These are phyloP conservation scores for Drosophila lutescens DNA, from an alignment of 2,888 invertebrate species.

Conservation along the genomic window DNA sequence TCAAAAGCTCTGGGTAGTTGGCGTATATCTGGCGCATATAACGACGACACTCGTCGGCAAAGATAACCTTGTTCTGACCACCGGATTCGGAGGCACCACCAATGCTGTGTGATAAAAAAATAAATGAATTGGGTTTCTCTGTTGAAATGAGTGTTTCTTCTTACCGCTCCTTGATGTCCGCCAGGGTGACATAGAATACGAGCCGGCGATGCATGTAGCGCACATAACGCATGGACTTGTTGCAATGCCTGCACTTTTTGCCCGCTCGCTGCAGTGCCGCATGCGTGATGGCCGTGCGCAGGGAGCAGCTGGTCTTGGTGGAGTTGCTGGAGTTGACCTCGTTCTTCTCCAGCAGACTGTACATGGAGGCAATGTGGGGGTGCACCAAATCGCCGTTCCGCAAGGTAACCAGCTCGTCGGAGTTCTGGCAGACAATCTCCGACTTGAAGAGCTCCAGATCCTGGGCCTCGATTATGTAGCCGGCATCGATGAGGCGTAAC, in stretches of 20 bases:
- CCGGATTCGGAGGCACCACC: constrained; percentile 51
- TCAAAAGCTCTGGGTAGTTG: constrained; percentile 89
- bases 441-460: constrained; percentile 86
- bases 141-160: neutral
- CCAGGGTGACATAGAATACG: constrained; percentile 75
- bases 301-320: constrained; percentile 81
- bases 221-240: constrained; percentile 71
- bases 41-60: constrained; percentile 88
- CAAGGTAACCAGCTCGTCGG: constrained; percentile 68
- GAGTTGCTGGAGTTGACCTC: constrained; percentile 44
- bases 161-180: constrained; percentile 77
- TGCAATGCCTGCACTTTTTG: constrained; percentile 81
- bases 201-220: constrained; percentile 80
- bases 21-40: constrained; percentile 89
- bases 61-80: constrained; percentile 85
- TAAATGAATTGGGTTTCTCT: neutral
- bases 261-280: constrained; percentile 71
- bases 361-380: constrained; percentile 85
- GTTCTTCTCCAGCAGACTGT: constrained; percentile 81
- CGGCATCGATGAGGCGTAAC: constrained; percentile 90
- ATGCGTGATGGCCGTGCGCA: constrained; percentile 80
- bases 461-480: constrained; percentile 89
- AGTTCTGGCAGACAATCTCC: constrained; percentile 77
- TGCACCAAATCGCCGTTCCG: constrained; percentile 82
- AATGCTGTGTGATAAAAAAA: constrained; percentile 29